Conservation (phyloP, 2,113 vertebrate genomes). For the Lates calcarifer region DNA sequence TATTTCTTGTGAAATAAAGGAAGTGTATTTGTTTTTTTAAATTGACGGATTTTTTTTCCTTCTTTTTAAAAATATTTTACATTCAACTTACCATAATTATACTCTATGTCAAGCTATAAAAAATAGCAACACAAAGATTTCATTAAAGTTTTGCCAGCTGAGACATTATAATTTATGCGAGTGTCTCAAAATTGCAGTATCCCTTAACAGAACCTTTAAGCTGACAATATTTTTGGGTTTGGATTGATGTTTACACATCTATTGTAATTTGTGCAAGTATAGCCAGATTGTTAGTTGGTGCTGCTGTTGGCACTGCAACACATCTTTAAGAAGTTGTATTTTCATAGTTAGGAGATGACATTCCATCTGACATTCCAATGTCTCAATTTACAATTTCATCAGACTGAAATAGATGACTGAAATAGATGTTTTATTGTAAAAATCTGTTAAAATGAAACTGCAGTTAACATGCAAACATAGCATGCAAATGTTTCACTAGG, state of each 20-base stretch:
- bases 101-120: not conserved
- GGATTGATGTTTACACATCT: not conserved
- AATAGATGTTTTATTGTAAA: not conserved
- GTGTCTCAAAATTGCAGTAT: not conserved
- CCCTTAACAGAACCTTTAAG: not conserved
- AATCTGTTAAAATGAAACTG: not conserved
- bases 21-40: not conserved
- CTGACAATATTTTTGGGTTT: not conserved
- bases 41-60: not conserved
- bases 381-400: not conserved
- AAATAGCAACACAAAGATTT: not conserved
- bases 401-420: not conserved
- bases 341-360: not conserved
- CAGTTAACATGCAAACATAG: not conserved
- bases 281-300: not conserved
- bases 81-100: not conserved
- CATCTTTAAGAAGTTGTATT: not conserved
- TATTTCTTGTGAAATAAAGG: not conserved
- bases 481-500: not conserved
- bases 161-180: not conserved
- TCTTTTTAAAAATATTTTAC: not conserved
- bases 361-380: not conserved
- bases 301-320: not conserved
- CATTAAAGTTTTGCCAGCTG: not conserved
- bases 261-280: not conserved